Conservation (phyloP, 2,888 invertebrate genomes). For the Atrina japonica region DNA sequence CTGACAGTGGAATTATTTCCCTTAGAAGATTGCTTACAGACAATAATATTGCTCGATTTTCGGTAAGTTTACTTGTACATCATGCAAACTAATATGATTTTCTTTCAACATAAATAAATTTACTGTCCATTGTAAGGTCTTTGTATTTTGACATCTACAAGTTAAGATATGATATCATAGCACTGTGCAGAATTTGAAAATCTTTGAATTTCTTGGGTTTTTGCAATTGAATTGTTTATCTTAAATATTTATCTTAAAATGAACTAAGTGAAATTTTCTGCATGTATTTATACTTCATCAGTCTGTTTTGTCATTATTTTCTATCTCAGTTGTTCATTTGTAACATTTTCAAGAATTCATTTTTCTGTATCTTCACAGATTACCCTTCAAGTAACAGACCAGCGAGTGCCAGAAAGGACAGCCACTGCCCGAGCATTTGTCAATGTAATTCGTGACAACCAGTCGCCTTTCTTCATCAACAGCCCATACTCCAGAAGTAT, state of each 20-base stretch:
- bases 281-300: too few relatives aligned
- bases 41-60: constrained; percentile 39
- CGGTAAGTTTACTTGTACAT: constrained; percentile 47
- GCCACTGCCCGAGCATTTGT: constrained; percentile 64
- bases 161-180: too few relatives aligned
- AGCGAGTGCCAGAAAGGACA: constrained; percentile 58
- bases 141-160: not conserved
- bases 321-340: too few relatives aligned
- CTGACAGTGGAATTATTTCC: constrained; percentile 62
- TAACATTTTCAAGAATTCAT: too few relatives aligned
- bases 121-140: not conserved
- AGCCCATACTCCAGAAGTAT: constrained; percentile 59
- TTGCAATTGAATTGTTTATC: too few relatives aligned
- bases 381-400: constrained; percentile 58
- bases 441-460: constrained; percentile 59
- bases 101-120: not conserved
- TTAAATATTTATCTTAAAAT: too few relatives aligned
- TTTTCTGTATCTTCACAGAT: too few relatives aligned
- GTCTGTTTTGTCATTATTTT: too few relatives aligned
- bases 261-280: too few relatives aligned
- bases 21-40: constrained; percentile 52
- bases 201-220: too few relatives aligned
- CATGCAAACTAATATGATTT: not conserved
- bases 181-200: too few relatives aligned
- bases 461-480: constrained; percentile 56